Evolutionary conservation across 2,888 invertebrate genomes (phyloP).

Genomic region (Nebria brevicollis): DNA sequence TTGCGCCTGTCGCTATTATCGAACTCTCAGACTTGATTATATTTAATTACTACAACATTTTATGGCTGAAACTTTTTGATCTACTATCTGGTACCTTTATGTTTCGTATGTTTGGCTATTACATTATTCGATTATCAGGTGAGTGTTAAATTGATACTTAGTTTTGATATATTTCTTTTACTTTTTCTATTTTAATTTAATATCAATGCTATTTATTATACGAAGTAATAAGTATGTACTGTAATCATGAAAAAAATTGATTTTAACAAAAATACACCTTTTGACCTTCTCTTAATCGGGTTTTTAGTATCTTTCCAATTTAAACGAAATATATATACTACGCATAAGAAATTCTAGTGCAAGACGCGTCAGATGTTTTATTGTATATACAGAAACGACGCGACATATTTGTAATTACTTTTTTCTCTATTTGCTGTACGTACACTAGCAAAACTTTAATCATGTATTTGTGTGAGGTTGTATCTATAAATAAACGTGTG

Average conservation of each 20-base stretch:
- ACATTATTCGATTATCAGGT: not conserved
- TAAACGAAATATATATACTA: no score
- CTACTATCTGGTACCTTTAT: not conserved
- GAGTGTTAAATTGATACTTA: not conserved
- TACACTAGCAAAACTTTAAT: not conserved
- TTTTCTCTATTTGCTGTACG: no score
- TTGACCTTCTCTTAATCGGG: no score
- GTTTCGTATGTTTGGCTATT: not conserved
- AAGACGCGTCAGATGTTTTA: not conserved
- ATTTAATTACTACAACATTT: constrained; percentile 9
- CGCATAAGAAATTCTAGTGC: no score
- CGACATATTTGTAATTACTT: not conserved
- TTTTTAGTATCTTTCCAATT: no score
- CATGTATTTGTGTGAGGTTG: not conserved
- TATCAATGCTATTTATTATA: no score
- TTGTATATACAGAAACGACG: not conserved
- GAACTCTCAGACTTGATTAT: not conserved
- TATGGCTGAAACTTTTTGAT: constrained; percentile 8
- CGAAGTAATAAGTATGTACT: no score
- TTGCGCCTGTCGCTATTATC: not conserved
- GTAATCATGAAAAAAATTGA: no score
- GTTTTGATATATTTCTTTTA: not conserved
- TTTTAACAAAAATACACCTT: no score
- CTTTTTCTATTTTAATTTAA: no score
- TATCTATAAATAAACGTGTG: not conserved